Percentiles rank a stretch among this genome's conserved stretches.
These are phyloP conservation scores for Folsomia candida DNA, from an alignment of 2,888 invertebrate genomes.

Conservation along the genomic window DNA sequence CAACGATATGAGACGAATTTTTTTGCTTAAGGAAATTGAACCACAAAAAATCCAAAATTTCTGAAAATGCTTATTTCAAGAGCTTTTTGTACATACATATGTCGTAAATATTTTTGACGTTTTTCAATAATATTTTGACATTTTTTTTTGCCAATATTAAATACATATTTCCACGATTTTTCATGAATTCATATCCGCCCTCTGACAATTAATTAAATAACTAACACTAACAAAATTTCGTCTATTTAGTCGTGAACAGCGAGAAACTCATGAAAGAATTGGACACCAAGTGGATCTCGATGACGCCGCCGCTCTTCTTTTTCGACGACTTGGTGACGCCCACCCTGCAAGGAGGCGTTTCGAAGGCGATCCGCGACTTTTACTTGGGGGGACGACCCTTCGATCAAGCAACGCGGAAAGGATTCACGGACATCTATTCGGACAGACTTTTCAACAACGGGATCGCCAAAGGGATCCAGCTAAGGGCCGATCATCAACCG, in stretches of 20 bases:
- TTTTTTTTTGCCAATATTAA: too few species aligned
- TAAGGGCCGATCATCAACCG: slow-evolving; percentile 27
- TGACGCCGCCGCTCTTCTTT: slow-evolving; percentile 23
- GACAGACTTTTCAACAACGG: slow-evolving; percentile 25
- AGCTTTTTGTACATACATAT: too few species aligned
- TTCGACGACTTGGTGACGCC: slow-evolving; percentile 22
- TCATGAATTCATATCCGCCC: too few species aligned
- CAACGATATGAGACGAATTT: too few species aligned
- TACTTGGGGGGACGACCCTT: slow-evolving; percentile 55
- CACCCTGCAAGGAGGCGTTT: not conserved
- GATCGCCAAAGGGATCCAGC: slow-evolving; percentile 14
- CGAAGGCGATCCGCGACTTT: not conserved
- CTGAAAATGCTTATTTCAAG: too few species aligned
- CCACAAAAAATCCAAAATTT: too few species aligned
- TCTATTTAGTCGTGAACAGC: slow-evolving; percentile 24
- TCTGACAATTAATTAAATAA: too few species aligned
- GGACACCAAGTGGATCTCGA: slow-evolving; percentile 21
- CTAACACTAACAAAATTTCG: too few species aligned
- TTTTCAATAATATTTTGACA: too few species aligned
- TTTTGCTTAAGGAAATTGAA: too few species aligned
- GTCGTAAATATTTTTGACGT: too few species aligned
- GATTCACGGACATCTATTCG: slow-evolving; percentile 12
- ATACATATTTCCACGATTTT: too few species aligned
- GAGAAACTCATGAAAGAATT: slow-evolving; percentile 13
- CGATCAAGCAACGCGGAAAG: not conserved